A percentile compares a stretch with the other conserved stretches of the same genome.
Conservation (phyloP, 2,113 vertebrate species). For the Cyanoramphus novaezelandiae region DNA sequence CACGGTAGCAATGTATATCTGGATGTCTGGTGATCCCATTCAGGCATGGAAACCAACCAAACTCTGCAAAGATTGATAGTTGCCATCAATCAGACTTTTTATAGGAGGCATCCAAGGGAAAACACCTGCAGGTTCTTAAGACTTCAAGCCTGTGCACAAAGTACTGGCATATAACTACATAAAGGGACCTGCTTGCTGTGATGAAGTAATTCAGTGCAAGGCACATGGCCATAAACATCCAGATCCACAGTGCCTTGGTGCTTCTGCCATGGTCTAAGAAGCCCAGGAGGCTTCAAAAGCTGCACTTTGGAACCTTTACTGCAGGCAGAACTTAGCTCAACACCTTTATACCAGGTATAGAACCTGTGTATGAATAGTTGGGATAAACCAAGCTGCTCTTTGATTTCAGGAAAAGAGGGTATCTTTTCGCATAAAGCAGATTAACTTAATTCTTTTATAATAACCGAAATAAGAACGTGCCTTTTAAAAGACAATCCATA, state of each 20-base stretch:
- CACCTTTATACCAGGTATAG: not conserved
- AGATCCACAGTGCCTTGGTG: not conserved
- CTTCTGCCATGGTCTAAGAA: not conserved
- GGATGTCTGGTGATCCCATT: not conserved
- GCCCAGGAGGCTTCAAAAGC: not conserved
- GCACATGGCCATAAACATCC: not conserved
- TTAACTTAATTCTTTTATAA: not conserved
- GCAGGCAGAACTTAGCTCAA: not conserved
- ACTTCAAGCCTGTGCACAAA: not conserved
- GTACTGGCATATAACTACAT: not conserved
- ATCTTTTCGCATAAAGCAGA: not conserved
- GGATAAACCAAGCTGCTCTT: not conserved
- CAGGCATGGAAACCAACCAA: not conserved
- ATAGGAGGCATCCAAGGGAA: not conserved
- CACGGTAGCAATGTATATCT: not conserved
- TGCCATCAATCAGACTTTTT: not conserved
- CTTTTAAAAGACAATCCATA: not conserved
- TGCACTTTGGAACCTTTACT: not conserved
- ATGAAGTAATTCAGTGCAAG: not conserved
- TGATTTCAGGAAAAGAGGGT: not conserved
- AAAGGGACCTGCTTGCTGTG: not conserved
- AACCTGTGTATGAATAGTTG: rapidly evolving
- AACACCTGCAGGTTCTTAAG: not conserved
- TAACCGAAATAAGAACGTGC: not conserved
- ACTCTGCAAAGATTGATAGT: not conserved